A percentile compares a stretch with the other conserved stretches of the same genome.
Conservation (phyloP, 1,140 invertebrate species). For the Lepidurus packardi region DNA sequence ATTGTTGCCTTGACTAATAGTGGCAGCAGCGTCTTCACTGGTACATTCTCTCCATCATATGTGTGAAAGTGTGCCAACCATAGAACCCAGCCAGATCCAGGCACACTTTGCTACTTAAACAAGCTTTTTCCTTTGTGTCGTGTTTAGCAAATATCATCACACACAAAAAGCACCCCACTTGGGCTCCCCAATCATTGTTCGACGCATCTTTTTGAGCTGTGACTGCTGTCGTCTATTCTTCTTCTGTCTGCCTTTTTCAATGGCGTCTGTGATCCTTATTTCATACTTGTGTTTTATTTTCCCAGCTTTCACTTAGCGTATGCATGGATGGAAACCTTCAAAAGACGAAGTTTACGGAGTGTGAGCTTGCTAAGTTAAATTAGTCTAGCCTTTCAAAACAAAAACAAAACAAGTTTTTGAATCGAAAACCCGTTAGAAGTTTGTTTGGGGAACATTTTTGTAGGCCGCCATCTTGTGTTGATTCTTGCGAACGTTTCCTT, state of each 20-base stretch:
- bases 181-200: neutral
- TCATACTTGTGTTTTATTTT: neutral
- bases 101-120: conserved; percentile 1
- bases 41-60: too few species aligned
- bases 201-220: neutral
- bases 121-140: neutral
- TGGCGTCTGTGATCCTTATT: conserved; percentile 9
- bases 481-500: neutral
- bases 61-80: neutral
- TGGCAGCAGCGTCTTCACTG: too few species aligned
- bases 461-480: neutral
- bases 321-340: neutral
- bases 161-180: neutral
- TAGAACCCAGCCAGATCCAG: conserved; percentile 4
- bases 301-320: neutral
- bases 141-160: conserved; percentile 11
- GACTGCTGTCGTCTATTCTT: neutral
- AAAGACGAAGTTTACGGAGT: too few species aligned
- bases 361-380: too few species aligned
- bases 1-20: too few species aligned
- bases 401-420: too few species aligned
- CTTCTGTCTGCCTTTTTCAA: neutral
- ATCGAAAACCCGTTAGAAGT: too few species aligned
- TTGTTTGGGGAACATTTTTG: too few species aligned
- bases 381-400: too few species aligned